These are phyloP conservation scores for Apodemia zela DNA, from an alignment of 2,888 invertebrate genomes.

Conservation along the genomic window DNA sequence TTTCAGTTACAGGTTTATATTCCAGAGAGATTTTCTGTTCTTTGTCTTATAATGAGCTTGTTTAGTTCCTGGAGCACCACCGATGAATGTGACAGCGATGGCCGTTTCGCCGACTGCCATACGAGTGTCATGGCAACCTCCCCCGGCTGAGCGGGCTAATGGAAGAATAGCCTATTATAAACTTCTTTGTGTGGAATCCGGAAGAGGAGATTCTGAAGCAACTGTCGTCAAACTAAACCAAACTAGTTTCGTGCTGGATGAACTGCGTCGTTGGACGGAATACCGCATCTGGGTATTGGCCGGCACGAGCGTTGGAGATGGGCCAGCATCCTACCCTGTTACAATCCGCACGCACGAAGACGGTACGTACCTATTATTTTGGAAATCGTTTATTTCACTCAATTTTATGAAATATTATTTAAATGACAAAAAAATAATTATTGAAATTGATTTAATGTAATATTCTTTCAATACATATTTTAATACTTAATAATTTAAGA, in stretches of 20 bases:
- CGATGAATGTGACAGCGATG: slow-evolving; percentile 94
- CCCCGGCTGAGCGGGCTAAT: slow-evolving; percentile 93
- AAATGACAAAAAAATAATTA: not conserved
- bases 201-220: slow-evolving; percentile 91
- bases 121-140: slow-evolving; percentile 95
- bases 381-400: slow-evolving; percentile 18
- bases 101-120: slow-evolving; percentile 94
- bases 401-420: slow-evolving; percentile 23
- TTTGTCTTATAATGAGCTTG: slow-evolving; percentile 54
- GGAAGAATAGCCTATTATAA: slow-evolving; percentile 97
- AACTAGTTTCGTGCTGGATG: slow-evolving; percentile 90
- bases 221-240: slow-evolving; percentile 89
- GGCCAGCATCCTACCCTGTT: slow-evolving; percentile 95
- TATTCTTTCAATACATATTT: not conserved
- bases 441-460: not conserved
- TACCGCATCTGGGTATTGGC: slow-evolving; percentile 98
- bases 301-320: slow-evolving; percentile 97
- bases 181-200: slow-evolving; percentile 93
- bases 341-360: slow-evolving; percentile 97
- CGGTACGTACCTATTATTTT: slow-evolving; percentile 89
- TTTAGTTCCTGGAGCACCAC: slow-evolving; percentile 97
- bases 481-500: not conserved
- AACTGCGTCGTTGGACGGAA: slow-evolving; percentile 96
- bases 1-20: slow-evolving; percentile 55
- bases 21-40: slow-evolving; percentile 29